Evolutionary conservation across 2,888 invertebrate species (phyloP).

Genomic region (Cataglyphis altisquamis): DNA sequence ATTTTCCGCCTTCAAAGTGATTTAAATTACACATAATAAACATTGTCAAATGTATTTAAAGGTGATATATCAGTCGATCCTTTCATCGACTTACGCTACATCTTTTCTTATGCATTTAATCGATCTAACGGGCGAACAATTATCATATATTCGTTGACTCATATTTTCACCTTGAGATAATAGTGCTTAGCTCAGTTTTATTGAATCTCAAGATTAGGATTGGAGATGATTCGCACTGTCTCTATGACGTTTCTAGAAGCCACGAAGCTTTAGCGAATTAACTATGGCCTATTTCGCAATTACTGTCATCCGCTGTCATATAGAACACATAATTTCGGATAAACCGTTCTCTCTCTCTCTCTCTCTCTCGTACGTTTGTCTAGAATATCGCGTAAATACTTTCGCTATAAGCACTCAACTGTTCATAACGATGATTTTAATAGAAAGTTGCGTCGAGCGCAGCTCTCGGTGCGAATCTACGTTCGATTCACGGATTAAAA

Average conservation of each 20-base stretch:
- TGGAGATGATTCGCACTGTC: neutral
- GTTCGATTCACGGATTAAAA: neutral
- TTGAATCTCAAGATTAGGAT: neutral
- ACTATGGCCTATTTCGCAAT: conserved; percentile 52
- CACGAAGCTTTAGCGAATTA: conserved; percentile 18
- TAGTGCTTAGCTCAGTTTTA: neutral
- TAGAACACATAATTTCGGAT: conserved; percentile 14
- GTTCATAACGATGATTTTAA: conserved; percentile 16
- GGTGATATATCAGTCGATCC: neutral
- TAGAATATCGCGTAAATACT: neutral
- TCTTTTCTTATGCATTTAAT: neutral
- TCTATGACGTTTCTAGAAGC: neutral
- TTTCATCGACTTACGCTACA: neutral
- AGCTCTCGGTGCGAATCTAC: neutral
- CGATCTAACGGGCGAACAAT: no score
- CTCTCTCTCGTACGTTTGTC: neutral
- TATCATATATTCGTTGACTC: conserved; percentile 13
- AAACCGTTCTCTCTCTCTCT: conserved; percentile 12
- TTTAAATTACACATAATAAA: neutral
- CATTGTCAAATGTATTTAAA: neutral
- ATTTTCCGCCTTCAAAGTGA: neutral
- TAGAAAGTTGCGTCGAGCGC: conserved; percentile 20
- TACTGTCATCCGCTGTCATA: conserved; percentile 30
- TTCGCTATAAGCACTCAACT: neutral
- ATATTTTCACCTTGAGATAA: conserved; percentile 12